phyloP scores from a whole-genome alignment of 2,113 vertebrate genomes.

The Cebus imitator region DNA sequence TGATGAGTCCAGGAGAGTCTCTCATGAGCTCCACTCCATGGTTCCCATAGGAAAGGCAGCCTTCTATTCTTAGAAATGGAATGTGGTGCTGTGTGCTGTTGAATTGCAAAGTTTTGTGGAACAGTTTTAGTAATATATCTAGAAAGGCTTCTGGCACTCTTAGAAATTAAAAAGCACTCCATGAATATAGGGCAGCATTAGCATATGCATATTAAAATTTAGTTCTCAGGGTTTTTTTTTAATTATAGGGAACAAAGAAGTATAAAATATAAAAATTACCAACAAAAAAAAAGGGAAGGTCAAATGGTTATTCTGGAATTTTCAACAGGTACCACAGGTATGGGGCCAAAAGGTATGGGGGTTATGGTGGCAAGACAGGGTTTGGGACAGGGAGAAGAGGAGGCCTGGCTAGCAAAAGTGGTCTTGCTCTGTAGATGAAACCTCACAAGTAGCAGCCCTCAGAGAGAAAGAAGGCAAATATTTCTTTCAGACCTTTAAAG shows the following conservation, averaged over 20 bases:
- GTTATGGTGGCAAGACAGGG: neutral
- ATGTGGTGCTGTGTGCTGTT: neutral
- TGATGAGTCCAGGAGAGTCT: neutral
- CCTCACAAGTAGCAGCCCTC: neutral
- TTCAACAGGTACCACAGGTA: neutral
- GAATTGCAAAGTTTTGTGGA: neutral
- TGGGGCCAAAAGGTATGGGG: neutral
- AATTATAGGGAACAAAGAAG: conserved; percentile 1
- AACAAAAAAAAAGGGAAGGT: neutral
- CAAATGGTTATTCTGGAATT: neutral
- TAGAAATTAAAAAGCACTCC: conserved; percentile 44
- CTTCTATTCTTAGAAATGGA: neutral
- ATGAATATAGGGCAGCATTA: neutral
- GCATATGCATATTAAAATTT: conserved; percentile 31
- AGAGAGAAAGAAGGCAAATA: neutral
- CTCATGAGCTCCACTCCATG: neutral
- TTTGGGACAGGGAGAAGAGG: neutral
- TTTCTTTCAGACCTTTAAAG: neutral
- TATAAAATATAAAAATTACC: conserved; percentile 17
- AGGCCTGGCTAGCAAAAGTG: neutral
- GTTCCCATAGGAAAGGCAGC: neutral
- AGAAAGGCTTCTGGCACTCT: conserved; percentile 33
- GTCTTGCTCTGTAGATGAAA: neutral
- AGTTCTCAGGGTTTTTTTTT: neutral
- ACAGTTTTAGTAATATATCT: neutral